Evolutionary conservation across 2,888 invertebrate genomes (phyloP).

Genomic region (Lydus trimaculatus): DNA sequence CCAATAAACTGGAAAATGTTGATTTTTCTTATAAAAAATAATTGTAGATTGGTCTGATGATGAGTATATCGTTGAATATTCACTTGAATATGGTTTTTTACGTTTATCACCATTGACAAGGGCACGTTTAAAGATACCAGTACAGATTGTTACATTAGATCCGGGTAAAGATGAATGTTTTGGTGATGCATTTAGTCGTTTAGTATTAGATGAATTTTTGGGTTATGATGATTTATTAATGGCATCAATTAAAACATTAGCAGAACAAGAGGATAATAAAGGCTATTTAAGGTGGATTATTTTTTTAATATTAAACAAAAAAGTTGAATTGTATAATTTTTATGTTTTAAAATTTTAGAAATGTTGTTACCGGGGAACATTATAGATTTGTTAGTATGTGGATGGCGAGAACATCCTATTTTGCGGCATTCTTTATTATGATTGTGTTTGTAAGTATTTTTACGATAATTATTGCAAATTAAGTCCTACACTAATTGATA

Average conservation of each 20-base stretch:
- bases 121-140: slow-evolving; percentile 88
- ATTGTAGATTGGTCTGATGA: slow-evolving; percentile 75
- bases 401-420: slow-evolving; percentile 94
- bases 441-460: slow-evolving; percentile 91
- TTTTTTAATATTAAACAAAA: neutral
- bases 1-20: too few species aligned
- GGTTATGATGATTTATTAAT: slow-evolving; percentile 98
- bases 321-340: slow-evolving; percentile 13
- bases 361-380: slow-evolving; percentile 98
- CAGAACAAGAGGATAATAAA: slow-evolving; percentile 96
- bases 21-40: too few species aligned
- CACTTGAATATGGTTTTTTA: slow-evolving; percentile 95
- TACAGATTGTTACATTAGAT: slow-evolving; percentile 86
- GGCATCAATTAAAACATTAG: slow-evolving; percentile 94
- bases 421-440: slow-evolving; percentile 97
- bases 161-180: slow-evolving; percentile 90
- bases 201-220: slow-evolving; percentile 90
- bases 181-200: slow-evolving; percentile 89
- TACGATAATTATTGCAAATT: too few species aligned
- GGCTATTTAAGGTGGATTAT: slow-evolving; percentile 81
- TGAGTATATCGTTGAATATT: slow-evolving; percentile 97
- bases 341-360: slow-evolving; percentile 70
- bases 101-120: slow-evolving; percentile 88
- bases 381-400: slow-evolving; percentile 98
- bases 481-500: too few species aligned